Evolutionary conservation across 2,113 vertebrate genomes (phyloP).

Genomic region (Bucco capensis): DNA sequence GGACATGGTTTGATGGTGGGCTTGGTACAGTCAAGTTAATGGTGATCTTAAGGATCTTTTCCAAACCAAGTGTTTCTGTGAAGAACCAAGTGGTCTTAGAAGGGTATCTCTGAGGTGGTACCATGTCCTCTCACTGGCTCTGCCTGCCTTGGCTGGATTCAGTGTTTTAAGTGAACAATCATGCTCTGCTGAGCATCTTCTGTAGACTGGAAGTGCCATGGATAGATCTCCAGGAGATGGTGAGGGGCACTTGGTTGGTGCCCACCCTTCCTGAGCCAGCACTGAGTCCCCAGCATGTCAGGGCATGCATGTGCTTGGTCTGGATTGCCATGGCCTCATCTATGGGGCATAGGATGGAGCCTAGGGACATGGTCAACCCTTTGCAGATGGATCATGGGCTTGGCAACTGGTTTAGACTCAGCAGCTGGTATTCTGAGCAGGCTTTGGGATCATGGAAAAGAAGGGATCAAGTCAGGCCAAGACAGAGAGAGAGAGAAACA

Average conservation of each 20-base stretch:
- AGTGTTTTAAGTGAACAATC: background rate
- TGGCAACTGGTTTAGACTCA: background rate
- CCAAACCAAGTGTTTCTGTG: background rate
- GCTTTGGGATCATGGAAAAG: background rate
- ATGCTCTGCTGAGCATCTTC: background rate
- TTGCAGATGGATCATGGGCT: rapidly evolving
- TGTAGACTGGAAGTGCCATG: background rate
- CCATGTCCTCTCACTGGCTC: rapidly evolving
- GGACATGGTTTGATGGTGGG: background rate
- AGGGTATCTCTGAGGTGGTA: background rate
- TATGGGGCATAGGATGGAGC: background rate
- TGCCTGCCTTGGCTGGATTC: background rate
- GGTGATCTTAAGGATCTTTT: background rate
- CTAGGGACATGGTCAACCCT: background rate
- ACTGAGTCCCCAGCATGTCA: rapidly evolving
- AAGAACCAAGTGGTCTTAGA: background rate
- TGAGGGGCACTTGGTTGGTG: background rate
- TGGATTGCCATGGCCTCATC: background rate
- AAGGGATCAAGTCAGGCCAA: constrained; percentile 31
- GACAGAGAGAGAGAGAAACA: background rate
- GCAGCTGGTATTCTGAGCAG: background rate
- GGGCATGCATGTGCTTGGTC: background rate
- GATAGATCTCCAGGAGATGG: background rate
- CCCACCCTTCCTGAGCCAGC: background rate
- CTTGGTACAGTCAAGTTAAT: background rate